Evolutionary conservation across 92 coral and sea anemone genomes (phyloP).

Genomic region (Blastomussa wellsi): DNA sequence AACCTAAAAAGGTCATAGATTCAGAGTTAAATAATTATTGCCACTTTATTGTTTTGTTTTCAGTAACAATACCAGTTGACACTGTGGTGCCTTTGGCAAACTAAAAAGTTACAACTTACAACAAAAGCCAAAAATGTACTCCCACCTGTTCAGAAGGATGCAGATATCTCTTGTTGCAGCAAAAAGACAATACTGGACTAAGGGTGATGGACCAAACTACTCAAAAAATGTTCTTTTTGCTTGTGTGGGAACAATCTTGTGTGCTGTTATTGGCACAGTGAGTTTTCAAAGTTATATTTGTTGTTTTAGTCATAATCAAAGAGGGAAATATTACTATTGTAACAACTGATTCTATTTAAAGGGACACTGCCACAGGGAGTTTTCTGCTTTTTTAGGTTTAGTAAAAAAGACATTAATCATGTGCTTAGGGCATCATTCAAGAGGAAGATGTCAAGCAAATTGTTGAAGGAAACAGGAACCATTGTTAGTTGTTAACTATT

Average conservation of each 20-base stretch:
- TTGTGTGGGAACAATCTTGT: conserved; percentile 44
- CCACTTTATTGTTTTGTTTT: neutral
- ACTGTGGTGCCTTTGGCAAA: neutral
- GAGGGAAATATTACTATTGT: too few species aligned
- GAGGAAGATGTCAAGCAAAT: too few species aligned
- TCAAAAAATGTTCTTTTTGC: conserved; percentile 38
- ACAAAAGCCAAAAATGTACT: conserved; percentile 6
- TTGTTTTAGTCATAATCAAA: too few species aligned
- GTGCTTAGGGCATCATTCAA: too few species aligned
- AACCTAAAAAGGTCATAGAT: neutral
- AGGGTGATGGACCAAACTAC: conserved; percentile 61
- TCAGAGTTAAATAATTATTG: neutral
- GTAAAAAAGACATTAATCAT: too few species aligned
- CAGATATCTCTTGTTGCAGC: neutral
- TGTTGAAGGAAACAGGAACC: too few species aligned
- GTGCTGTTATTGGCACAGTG: conserved; percentile 45
- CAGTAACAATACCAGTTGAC: neutral
- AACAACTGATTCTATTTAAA: too few species aligned
- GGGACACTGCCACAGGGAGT: too few species aligned
- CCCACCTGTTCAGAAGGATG: neutral
- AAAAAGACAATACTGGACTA: conserved; percentile 31
- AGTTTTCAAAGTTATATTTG: conserved; percentile 7
- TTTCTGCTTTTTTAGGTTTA: too few species aligned
- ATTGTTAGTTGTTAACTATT: too few species aligned
- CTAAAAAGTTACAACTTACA: neutral